These are phyloP conservation scores for Drosophila mulleri DNA, from an alignment of 2,888 invertebrate genomes.

Conservation along the genomic window DNA sequence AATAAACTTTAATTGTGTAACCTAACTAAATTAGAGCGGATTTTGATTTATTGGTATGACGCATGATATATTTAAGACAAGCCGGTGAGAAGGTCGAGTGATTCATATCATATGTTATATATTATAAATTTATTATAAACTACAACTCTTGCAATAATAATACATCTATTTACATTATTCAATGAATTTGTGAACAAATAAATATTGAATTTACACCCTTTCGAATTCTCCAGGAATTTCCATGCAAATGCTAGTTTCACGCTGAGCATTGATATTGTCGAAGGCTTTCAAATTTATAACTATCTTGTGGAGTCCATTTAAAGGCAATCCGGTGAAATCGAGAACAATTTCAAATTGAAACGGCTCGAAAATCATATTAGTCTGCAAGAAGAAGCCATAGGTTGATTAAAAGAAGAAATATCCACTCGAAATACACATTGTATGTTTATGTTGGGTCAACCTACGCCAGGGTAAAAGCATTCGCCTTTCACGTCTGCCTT, in stretches of 20 bases:
- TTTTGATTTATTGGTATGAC: no score
- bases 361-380: neutral
- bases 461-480: constrained; percentile 33
- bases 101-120: no score
- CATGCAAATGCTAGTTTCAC: neutral
- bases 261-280: neutral
- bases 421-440: neutral
- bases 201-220: neutral
- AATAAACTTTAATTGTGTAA: constrained; percentile 2
- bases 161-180: neutral
- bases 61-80: no score
- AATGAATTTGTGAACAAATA: neutral
- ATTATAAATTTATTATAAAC: no score
- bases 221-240: neutral
- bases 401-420: neutral
- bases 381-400: neutral
- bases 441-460: neutral
- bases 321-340: neutral
- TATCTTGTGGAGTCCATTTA: neutral
- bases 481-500: constrained; percentile 6
- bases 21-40: no score
- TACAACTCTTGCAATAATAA: neutral
- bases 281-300: neutral
- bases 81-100: neutral
- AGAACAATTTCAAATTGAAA: neutral